phyloP scores from a whole-genome alignment of 2,888 invertebrate species.

The Xylota sylvarum region DNA sequence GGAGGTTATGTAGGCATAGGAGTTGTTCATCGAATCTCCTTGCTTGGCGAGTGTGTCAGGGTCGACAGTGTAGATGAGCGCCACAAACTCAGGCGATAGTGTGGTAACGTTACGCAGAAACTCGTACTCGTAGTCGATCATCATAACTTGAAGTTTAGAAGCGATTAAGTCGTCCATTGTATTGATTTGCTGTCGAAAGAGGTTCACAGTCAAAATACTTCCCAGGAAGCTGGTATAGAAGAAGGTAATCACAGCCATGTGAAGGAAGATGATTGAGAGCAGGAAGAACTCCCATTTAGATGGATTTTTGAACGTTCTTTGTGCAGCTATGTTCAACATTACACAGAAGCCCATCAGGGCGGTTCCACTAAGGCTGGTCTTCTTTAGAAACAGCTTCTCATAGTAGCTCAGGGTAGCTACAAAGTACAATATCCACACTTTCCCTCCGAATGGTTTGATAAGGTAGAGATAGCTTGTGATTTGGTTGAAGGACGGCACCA shows the following conservation, averaged over 20 bases:
- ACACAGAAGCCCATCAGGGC: conserved; percentile 78
- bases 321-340: conserved; percentile 79
- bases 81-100: conserved; percentile 77
- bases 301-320: conserved; percentile 73
- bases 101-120: conserved; percentile 78
- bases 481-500: conserved; percentile 80
- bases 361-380: background rate
- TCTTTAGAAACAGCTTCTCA: background rate
- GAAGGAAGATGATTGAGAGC: conserved; percentile 79
- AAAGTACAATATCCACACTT: conserved; percentile 79
- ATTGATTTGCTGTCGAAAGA: conserved; percentile 80
- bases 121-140: conserved; percentile 81
- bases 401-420: conserved; percentile 70
- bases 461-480: conserved; percentile 80
- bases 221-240: conserved; percentile 81
- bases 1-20: conserved; percentile 80
- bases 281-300: conserved; percentile 77
- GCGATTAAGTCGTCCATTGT: conserved; percentile 80
- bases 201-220: conserved; percentile 81
- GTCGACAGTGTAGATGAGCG: conserved; percentile 79
- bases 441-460: conserved; percentile 79
- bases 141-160: conserved; percentile 80
- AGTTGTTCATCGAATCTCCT: conserved; percentile 77
- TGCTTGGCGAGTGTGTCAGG: conserved; percentile 78
- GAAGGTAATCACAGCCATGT: conserved; percentile 79